Evolutionary conservation across 2,888 invertebrate species (phyloP), one percentile per base, ranked within the genome.

Genomic region (Dryobotodes eremita): DNA sequence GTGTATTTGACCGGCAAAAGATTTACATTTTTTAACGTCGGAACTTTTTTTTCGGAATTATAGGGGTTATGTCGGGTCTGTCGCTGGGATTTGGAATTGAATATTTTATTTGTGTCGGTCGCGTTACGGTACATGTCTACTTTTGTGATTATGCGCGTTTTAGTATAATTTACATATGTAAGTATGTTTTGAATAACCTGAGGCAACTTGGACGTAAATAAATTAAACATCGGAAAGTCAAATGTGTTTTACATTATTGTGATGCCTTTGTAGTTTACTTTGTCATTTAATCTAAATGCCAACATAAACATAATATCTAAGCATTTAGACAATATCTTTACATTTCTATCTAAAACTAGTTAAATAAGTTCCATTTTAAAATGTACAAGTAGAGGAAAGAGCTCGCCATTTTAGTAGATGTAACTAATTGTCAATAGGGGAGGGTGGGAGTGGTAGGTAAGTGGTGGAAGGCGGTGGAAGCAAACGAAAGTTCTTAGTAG

Each of bases 1-100:
- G 94, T 94, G 93, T 92, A 93, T 92, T 91, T 90, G 86, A 90
- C 91, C 92, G 92, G 93, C 92, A 93, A 92, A 92, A 92, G 93
- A 91, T 93, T 93, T 92, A 89, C 90, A 92, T 92, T 92, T 93
- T 92, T 92, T 89, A 90, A 88, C 87, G 85, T 82, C 26, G 75
- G 69, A 83, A 83, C 79, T 87, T 87, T 86, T 64, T 87, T 85
- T 79, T 81, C 81, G 80, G 89, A 90, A 89, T 91, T 90, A 90
- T 89, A 88, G 83, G 89, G 91, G 89, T 89, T 88, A 88, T 87
- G 86, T 70, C 61, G 86, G 89, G 76, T 85, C 87, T 85, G 85
- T 86, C 79, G 85, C 81, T 86, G 85, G 89, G 90, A 89, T 91
- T 89, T 84, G 66, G 85, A 89, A 87, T 89, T 90, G 89, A 90